These are phyloP conservation scores for Cairina moschata DNA, from an alignment of 2,113 vertebrate species.

Conservation along the genomic window DNA sequence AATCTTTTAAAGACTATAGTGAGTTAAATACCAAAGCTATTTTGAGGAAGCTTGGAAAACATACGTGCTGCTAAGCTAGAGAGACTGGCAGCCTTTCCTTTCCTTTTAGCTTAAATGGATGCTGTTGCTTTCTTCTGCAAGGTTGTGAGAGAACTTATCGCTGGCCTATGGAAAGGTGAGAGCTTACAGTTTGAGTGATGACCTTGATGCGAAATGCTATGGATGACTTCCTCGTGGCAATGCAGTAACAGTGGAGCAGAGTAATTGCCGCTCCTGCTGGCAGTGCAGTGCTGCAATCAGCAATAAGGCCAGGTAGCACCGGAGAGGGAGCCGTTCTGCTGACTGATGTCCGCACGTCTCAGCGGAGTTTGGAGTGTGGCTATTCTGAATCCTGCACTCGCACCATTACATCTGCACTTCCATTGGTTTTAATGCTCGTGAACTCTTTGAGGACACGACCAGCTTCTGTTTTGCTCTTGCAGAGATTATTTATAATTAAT, in stretches of 20 bases:
- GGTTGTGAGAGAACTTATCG: background rate
- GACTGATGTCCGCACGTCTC: background rate
- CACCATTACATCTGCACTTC: rapidly evolving
- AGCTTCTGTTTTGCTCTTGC: background rate
- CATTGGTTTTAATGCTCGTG: background rate
- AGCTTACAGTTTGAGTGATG: background rate
- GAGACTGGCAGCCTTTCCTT: background rate
- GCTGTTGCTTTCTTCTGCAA: background rate
- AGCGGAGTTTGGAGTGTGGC: background rate
- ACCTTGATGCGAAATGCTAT: background rate
- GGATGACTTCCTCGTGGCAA: background rate
- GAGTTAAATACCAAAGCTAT: background rate
- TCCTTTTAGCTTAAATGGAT: background rate
- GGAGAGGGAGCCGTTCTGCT: background rate
- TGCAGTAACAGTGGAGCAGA: background rate
- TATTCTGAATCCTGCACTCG: background rate
- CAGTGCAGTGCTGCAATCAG: background rate
- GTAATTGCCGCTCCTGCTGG: background rate
- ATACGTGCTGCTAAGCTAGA: background rate
- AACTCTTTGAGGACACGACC: background rate
- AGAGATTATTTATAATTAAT: background rate
- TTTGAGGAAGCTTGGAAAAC: background rate
- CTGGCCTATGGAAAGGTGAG: background rate
- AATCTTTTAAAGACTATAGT: background rate
- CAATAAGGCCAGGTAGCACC: background rate